These are phyloP conservation scores for Crotalus tigris DNA, from an alignment of 2,113 vertebrate genomes.

Conservation along the genomic window DNA sequence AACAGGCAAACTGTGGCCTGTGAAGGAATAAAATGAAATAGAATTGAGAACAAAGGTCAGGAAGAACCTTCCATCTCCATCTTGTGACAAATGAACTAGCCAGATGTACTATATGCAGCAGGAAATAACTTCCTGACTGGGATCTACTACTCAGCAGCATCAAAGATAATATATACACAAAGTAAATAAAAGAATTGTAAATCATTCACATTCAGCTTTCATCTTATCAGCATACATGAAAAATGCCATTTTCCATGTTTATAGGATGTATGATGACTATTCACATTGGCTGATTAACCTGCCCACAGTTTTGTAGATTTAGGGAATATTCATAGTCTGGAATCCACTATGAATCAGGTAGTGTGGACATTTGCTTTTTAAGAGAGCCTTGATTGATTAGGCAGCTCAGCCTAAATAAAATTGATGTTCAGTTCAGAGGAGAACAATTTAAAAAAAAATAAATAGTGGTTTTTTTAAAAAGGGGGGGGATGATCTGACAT, in stretches of 20 bases:
- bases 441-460: conserved; percentile 28
- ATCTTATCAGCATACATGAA: background rate
- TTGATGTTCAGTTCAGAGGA: conserved; percentile 38
- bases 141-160: background rate
- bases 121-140: background rate
- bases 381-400: conserved; percentile 46
- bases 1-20: background rate
- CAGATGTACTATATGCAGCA: background rate
- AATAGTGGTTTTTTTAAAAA: conserved; percentile 17
- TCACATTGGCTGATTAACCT: conserved; percentile 1
- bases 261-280: background rate
- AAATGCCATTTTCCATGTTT: background rate
- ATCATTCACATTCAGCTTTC: background rate
- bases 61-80: background rate
- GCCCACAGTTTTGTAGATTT: background rate
- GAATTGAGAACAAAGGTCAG: background rate
- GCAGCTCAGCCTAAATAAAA: conserved; percentile 39
- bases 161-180: background rate
- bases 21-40: background rate
- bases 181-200: background rate
- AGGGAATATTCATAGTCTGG: background rate
- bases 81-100: background rate
- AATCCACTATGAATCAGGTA: background rate
- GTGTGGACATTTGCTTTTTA: background rate
- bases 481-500: conserved; percentile 39